Conservation (phyloP, 23 tunicate species). For the Aplidium turbinatum region DNA sequence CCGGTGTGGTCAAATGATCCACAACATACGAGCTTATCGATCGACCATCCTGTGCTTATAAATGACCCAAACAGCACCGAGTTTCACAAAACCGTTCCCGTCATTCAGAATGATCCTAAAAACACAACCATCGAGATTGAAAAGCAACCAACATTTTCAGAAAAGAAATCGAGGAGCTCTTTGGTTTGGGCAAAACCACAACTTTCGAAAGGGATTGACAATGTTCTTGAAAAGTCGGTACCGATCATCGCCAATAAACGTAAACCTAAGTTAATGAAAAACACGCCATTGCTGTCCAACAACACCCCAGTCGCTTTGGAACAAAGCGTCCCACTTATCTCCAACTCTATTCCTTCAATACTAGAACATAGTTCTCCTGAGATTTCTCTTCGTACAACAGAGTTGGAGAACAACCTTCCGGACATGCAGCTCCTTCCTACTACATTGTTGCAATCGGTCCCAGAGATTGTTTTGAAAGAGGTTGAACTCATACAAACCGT, state of each 20-base stretch:
- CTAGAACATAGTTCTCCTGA: constrained; percentile 20
- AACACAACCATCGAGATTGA: constrained; percentile 34
- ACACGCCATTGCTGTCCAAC: constrained; percentile 9
- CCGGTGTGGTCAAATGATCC: constrained; percentile 22
- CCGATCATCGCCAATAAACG: constrained; percentile 30
- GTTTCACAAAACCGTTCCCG: constrained; percentile 17
- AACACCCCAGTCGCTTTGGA: constrained; percentile 1
- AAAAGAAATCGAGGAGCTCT: constrained; percentile 5
- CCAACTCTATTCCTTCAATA: neutral
- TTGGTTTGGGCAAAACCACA: constrained; percentile 26
- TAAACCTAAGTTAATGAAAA: constrained; percentile 10
- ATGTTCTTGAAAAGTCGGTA: neutral
- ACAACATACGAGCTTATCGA: constrained; percentile 2
- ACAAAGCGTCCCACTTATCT: constrained; percentile 25
- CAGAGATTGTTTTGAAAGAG: constrained; percentile 27
- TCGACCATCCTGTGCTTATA: constrained; percentile 28
- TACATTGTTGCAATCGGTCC: constrained; percentile 2
- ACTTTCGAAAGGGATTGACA: constrained; percentile 3
- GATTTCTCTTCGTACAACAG: neutral
- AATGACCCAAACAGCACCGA: constrained; percentile 14
- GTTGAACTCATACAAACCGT: constrained; percentile 6
- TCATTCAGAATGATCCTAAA: constrained; percentile 15
- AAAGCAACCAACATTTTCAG: constrained; percentile 22
- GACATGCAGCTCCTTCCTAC: constrained; percentile 22
- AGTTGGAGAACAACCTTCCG: constrained; percentile 22